These are phyloP conservation scores for Brenthis daphne DNA, from an alignment of 2,888 invertebrate genomes.

Conservation along the genomic window DNA sequence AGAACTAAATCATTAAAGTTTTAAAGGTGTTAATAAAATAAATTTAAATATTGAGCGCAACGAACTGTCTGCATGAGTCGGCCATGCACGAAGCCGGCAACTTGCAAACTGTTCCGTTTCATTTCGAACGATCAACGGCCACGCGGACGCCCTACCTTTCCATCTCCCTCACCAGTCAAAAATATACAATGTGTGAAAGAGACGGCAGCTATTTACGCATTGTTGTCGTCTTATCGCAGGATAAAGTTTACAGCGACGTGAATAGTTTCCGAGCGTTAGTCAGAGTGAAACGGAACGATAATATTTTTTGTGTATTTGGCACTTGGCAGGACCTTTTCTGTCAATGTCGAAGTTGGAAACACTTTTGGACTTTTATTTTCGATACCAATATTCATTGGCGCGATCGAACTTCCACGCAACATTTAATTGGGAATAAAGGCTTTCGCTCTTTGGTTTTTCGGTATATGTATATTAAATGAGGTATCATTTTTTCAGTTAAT, in stretches of 20 bases:
- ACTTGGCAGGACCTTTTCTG: conserved; percentile 76
- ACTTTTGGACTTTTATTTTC: conserved; percentile 68
- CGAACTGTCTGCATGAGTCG: conserved; percentile 70
- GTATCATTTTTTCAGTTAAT: too few species aligned
- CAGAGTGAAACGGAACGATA: conserved; percentile 71
- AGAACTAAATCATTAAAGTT: conserved; percentile 59
- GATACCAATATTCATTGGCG: conserved; percentile 45
- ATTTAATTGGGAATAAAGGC: neutral
- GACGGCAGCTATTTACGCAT: conserved; percentile 57
- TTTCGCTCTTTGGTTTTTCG: neutral
- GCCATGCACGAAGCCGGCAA: conserved; percentile 78
- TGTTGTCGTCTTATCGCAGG: conserved; percentile 74
- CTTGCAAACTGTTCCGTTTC: conserved; percentile 79
- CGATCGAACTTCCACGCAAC: conserved; percentile 16
- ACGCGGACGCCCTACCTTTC: conserved; percentile 75
- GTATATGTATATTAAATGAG: too few species aligned
- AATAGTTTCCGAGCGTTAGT: conserved; percentile 74
- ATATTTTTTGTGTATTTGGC: conserved; percentile 72
- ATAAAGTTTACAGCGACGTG: conserved; percentile 73
- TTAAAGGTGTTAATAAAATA: conserved; percentile 58
- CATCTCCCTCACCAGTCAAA: conserved; percentile 66
- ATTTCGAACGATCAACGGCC: conserved; percentile 73
- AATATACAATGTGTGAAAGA: conserved; percentile 57
- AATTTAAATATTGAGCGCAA: conserved; percentile 72
- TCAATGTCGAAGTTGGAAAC: conserved; percentile 53